These are phyloP conservation scores for Caenorhabditis doughertyi DNA, from an alignment of 2,888 invertebrate species.

Conservation along the genomic window DNA sequence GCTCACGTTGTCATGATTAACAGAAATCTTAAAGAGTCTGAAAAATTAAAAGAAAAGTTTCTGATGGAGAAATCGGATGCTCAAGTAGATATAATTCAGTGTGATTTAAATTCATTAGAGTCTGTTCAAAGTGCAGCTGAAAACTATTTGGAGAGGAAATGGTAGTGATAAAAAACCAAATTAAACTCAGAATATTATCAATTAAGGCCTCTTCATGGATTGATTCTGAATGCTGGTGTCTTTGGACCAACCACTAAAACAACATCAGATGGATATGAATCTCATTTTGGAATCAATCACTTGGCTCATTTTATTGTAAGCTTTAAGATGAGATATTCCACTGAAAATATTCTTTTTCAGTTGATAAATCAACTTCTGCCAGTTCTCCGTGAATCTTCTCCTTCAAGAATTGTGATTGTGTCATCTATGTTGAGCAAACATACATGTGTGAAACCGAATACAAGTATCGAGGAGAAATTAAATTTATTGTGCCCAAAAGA, in stretches of 20 bases:
- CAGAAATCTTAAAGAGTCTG: constrained; percentile 74
- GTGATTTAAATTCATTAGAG: constrained; percentile 84
- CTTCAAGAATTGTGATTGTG: constrained; percentile 44
- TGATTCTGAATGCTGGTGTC: constrained; percentile 85
- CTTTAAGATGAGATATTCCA: constrained; percentile 31
- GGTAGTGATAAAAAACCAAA: too few relatives aligned
- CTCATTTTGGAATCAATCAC: constrained; percentile 88
- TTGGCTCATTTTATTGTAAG: constrained; percentile 86
- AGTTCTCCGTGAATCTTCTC: constrained; percentile 84
- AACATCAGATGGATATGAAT: constrained; percentile 84
- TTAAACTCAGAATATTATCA: neutral
- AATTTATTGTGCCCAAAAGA: constrained; percentile 17
- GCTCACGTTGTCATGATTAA: constrained; percentile 93
- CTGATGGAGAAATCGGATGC: constrained; percentile 19
- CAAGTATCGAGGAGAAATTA: constrained; percentile 17
- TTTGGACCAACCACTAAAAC: constrained; percentile 83
- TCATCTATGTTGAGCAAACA: constrained; percentile 15
- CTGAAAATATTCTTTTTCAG: constrained; percentile 5
- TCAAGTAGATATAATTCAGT: constrained; percentile 82
- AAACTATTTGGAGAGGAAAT: constrained; percentile 80
- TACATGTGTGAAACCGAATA: constrained; percentile 12
- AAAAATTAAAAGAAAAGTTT: constrained; percentile 16
- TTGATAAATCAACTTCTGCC: constrained; percentile 54
- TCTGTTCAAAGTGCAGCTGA: constrained; percentile 84
- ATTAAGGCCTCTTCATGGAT: constrained; percentile 83